Percentiles rank a stretch among this genome's conserved stretches.
Conservation (phyloP, 2,797 vertebrate species). For the Molossus alvarezi region DNA sequence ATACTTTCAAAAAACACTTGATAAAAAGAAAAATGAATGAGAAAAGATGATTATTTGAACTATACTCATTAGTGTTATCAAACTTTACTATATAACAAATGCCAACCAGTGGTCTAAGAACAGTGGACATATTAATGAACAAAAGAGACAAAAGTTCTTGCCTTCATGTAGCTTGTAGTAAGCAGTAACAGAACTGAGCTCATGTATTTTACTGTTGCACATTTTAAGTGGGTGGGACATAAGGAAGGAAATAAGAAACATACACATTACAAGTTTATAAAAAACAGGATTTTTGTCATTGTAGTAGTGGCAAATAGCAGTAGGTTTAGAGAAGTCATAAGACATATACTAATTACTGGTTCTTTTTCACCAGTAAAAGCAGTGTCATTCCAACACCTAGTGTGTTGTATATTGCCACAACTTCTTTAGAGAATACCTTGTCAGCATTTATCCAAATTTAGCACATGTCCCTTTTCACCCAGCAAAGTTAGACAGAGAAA, state of each 20-base stretch:
- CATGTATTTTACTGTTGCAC: not conserved
- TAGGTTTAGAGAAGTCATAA: not conserved
- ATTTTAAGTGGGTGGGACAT: not conserved
- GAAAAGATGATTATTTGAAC: constrained; percentile 1
- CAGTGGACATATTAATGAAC: not conserved
- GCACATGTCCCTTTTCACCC: not conserved
- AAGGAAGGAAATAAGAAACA: not conserved
- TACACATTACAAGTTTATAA: constrained; percentile 8
- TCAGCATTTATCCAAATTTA: not conserved
- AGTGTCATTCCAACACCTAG: not conserved
- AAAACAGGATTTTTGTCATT: not conserved
- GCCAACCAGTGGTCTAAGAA: not conserved
- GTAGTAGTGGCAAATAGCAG: not conserved
- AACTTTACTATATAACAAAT: not conserved
- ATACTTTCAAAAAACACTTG: constrained; percentile 7
- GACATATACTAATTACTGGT: not conserved
- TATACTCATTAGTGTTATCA: not conserved
- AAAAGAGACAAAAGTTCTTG: not conserved
- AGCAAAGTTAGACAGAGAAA: not conserved
- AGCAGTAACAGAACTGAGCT: not conserved
- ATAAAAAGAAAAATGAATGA: not conserved
- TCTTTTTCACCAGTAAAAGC: not conserved
- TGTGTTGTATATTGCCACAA: not conserved
- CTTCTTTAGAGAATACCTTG: not conserved
- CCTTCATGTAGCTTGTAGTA: not conserved